A percentile compares a stretch with the other conserved stretches of the same genome.
Conservation (phyloP, 2,888 invertebrate species). For the Dinocampus coccinellae region DNA sequence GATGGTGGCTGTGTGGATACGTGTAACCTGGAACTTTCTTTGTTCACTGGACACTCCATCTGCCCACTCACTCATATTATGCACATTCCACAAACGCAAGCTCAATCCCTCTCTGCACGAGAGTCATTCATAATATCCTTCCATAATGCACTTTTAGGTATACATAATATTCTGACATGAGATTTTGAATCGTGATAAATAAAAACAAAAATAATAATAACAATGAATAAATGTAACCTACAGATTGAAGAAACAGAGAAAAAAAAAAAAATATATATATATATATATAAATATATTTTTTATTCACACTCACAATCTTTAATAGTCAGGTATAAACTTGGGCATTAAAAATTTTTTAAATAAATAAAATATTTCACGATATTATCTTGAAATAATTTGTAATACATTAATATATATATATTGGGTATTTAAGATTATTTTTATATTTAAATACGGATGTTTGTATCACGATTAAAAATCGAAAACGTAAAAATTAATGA, state of each 20-base stretch:
- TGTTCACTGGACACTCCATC: constrained; percentile 20
- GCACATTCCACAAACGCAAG: constrained; percentile 5
- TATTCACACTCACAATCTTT: not conserved
- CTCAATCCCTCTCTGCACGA: not conserved
- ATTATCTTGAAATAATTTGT: constrained; percentile 13
- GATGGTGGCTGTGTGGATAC: constrained; percentile 37
- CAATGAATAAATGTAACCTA: not conserved
- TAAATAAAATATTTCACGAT: constrained; percentile 22
- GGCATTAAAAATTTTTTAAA: constrained; percentile 9
- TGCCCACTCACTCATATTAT: constrained; percentile 20
- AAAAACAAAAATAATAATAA: constrained; percentile 23
- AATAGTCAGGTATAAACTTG: constrained; percentile 4
- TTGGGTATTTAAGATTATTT: constrained; percentile 16
- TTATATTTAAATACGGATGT: not conserved
- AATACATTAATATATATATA: not conserved
- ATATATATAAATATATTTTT: too few relatives aligned
- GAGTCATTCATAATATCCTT: constrained; percentile 25
- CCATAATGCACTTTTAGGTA: constrained; percentile 33
- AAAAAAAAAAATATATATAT: too few relatives aligned
- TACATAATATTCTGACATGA: constrained; percentile 33
- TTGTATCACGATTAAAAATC: constrained; percentile 26
- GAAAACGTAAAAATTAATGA: constrained; percentile 37
- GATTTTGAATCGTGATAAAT: constrained; percentile 30
- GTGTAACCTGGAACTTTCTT: constrained; percentile 19
- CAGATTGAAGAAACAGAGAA: constrained; percentile 26